phyloP scores from a whole-genome alignment of 2,113 vertebrate genomes.

The Steatornis caripensis region DNA sequence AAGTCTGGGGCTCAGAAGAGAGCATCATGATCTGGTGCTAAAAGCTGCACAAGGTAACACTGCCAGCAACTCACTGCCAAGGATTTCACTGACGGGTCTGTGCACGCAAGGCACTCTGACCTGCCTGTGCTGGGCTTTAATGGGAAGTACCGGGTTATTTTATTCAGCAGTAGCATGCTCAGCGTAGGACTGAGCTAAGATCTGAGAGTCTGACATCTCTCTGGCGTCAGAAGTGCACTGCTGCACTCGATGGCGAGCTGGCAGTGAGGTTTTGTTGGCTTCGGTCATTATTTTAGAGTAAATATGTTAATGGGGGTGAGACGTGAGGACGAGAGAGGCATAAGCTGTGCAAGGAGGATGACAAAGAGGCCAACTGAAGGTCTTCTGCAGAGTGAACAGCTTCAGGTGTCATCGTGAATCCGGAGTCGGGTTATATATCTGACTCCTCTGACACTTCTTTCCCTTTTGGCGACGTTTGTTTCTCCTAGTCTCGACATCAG shows the following conservation, averaged over 20 bases:
- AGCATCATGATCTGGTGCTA: rapidly evolving
- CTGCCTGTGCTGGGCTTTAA: not conserved
- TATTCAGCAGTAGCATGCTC: not conserved
- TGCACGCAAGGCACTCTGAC: not conserved
- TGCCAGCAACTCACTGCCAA: not conserved
- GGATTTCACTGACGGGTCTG: not conserved
- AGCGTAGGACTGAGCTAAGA: not conserved
- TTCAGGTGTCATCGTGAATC: not conserved
- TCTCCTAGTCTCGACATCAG: not conserved
- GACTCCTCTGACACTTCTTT: not conserved
- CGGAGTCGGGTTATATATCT: not conserved
- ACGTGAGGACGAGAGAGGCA: not conserved
- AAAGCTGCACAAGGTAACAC: rapidly evolving
- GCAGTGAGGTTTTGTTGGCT: not conserved
- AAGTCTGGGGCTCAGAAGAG: not conserved
- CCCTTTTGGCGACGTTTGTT: not conserved
- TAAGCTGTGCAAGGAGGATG: not conserved
- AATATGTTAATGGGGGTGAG: not conserved
- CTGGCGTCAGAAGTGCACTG: not conserved
- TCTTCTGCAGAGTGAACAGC: not conserved
- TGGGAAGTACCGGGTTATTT: not conserved
- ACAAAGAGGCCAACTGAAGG: not conserved
- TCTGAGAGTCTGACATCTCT: not conserved
- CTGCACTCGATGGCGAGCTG: not conserved
- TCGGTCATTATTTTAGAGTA: not conserved